A percentile compares a stretch with the other conserved stretches of the same genome.
phyloP scores from a whole-genome alignment of 2,888 invertebrate genomes.

The Pandemis cinnamomeana region DNA sequence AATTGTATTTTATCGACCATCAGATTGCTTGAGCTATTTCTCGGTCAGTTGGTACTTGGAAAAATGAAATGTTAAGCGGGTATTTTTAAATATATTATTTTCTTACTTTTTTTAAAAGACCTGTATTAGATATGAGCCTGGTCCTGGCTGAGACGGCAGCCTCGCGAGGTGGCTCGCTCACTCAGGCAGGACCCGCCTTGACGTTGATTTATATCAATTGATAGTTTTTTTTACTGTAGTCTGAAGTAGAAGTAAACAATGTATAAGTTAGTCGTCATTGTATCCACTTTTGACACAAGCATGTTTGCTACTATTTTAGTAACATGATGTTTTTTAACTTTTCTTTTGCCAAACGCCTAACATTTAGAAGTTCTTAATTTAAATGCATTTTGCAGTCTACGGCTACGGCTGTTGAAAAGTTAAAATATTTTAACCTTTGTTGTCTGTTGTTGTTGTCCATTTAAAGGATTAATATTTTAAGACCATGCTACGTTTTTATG shows the following conservation, averaged over 20 bases:
- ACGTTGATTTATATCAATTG: slow-evolving; percentile 18
- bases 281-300: neutral
- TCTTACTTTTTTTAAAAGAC: slow-evolving; percentile 33
- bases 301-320: slow-evolving; percentile 15
- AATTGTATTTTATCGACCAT: neutral
- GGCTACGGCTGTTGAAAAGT: slow-evolving; percentile 2
- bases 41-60: neutral
- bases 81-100: slow-evolving; percentile 31
- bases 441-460: slow-evolving; percentile 35
- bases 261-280: neutral
- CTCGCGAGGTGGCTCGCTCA: too few relatives aligned
- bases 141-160: too few relatives aligned
- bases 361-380: neutral
- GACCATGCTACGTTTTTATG: slow-evolving; percentile 32
- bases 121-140: slow-evolving; percentile 5
- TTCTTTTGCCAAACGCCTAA: neutral
- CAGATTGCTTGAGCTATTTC: neutral
- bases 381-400: neutral
- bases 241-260: slow-evolving; percentile 20
- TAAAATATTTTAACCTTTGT: slow-evolving; percentile 13
- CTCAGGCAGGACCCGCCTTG: neutral
- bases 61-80: slow-evolving; percentile 25
- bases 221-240: slow-evolving; percentile 7
- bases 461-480: slow-evolving; percentile 30
- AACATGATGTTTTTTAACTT: slow-evolving; percentile 7